Evolutionary conservation across 2,797 vertebrate species (phyloP).

Genomic region (Argyrosomus regius): DNA sequence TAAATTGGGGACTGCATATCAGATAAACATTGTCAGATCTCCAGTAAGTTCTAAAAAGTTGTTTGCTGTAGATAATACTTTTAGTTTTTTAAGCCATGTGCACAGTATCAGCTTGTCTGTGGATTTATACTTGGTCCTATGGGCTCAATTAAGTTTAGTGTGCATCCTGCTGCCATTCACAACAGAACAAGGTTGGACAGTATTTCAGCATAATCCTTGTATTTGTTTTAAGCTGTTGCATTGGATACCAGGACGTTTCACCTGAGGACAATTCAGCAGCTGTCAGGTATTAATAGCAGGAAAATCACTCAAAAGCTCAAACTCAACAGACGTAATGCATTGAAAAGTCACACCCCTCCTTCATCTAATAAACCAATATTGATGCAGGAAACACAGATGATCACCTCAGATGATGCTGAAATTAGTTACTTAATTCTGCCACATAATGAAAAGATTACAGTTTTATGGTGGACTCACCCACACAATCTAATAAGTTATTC

Average conservation of each 20-base stretch:
- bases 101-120: neutral
- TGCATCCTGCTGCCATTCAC: conserved; percentile 13
- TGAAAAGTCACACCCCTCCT: neutral
- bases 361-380: neutral
- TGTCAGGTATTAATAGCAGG: neutral
- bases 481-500: neutral
- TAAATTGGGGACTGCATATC: conserved; percentile 1
- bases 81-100: neutral
- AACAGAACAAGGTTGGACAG: conserved; percentile 2
- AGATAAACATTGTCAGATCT: neutral
- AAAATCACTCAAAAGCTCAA: neutral
- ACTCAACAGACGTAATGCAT: neutral
- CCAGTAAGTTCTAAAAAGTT: neutral
- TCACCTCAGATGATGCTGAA: neutral
- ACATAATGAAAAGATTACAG: neutral
- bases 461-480: neutral
- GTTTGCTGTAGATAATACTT: neutral
- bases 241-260: conserved; percentile 1
- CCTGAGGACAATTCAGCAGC: neutral
- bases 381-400: no score
- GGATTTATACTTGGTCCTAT: neutral
- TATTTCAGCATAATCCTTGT: conserved; percentile 9
- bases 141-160: neutral
- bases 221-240: conserved; percentile 9
- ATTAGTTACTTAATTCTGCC: neutral